Evolutionary conservation across 2,113 vertebrate genomes (phyloP).

Genomic region (Leucoraja erinaceus): DNA sequence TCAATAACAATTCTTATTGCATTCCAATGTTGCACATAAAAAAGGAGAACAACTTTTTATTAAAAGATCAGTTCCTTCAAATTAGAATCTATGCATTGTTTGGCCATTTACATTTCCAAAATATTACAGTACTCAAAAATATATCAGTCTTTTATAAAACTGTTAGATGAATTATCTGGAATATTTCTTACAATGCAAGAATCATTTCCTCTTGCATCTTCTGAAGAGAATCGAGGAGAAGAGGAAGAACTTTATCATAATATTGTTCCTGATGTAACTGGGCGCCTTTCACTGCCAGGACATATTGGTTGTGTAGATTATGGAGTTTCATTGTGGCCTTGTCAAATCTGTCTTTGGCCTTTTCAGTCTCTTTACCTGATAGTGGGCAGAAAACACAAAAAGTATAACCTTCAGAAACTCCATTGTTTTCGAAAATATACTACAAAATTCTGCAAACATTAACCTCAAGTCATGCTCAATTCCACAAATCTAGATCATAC

Average conservation of each 20-base stretch:
- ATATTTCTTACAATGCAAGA: constrained; percentile 67
- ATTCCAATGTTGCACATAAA: background rate
- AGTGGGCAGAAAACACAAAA: constrained; percentile 41
- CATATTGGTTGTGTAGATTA: constrained; percentile 89
- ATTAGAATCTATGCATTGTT: background rate
- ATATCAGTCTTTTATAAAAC: background rate
- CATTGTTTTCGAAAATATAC: background rate
- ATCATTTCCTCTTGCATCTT: constrained; percentile 98
- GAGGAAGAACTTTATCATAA: constrained; percentile 68
- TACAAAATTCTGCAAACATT: background rate
- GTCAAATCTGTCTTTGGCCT: constrained; percentile 87
- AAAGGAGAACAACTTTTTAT: background rate
- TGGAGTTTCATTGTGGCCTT: constrained; percentile 93
- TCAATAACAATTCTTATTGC: background rate
- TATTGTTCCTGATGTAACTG: constrained; percentile 88
- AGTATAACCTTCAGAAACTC: background rate
- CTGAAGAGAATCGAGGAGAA: constrained; percentile 84
- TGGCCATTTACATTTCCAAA: background rate
- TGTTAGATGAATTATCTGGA: background rate
- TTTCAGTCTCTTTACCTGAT: constrained; percentile 79
- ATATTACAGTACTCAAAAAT: background rate
- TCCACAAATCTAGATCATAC: background rate
- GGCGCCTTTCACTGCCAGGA: constrained; percentile 80
- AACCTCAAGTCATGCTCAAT: background rate
- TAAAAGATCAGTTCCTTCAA: background rate